phyloP scores from a whole-genome alignment of 2,888 invertebrate genomes.

The Dexiosoma caninum region DNA sequence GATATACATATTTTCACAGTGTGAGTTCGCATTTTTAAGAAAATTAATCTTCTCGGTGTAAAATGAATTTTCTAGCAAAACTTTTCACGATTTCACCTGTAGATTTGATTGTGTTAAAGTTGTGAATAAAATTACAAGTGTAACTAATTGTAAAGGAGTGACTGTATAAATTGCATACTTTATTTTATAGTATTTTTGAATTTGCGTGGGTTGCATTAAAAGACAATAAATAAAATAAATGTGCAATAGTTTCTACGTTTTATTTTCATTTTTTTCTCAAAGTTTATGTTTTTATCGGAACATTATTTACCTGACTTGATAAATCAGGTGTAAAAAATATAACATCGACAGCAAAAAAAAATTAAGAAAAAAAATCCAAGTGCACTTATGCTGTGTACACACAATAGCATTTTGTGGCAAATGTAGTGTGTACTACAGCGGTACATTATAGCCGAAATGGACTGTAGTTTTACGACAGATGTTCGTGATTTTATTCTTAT shows the following conservation, averaged over 20 bases:
- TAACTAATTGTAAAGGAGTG: constrained; percentile 45
- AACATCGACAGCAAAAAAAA: constrained; percentile 25
- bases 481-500: too few species aligned
- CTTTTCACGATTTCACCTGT: constrained; percentile 16
- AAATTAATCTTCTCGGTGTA: background rate
- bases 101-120: background rate
- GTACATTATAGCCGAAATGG: too few species aligned
- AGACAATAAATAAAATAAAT: constrained; percentile 40
- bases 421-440: background rate
- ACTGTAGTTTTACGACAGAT: too few species aligned
- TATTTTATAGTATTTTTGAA: background rate
- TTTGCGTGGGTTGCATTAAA: constrained; percentile 58
- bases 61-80: background rate
- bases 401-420: background rate
- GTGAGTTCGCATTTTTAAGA: too few species aligned
- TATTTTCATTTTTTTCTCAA: constrained; percentile 6
- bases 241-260: constrained; percentile 2
- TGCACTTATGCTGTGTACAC: background rate
- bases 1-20: too few species aligned
- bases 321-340: constrained; percentile 59
- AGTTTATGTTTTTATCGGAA: constrained; percentile 6
- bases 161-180: constrained; percentile 31
- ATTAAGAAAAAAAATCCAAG: background rate
- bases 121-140: constrained; percentile 23
- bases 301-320: constrained; percentile 47